A percentile compares a stretch with the other conserved stretches of the same genome.
These are phyloP conservation scores for Spondyliosoma cantharus DNA, from an alignment of 2,797 vertebrate species.

Conservation along the genomic window DNA sequence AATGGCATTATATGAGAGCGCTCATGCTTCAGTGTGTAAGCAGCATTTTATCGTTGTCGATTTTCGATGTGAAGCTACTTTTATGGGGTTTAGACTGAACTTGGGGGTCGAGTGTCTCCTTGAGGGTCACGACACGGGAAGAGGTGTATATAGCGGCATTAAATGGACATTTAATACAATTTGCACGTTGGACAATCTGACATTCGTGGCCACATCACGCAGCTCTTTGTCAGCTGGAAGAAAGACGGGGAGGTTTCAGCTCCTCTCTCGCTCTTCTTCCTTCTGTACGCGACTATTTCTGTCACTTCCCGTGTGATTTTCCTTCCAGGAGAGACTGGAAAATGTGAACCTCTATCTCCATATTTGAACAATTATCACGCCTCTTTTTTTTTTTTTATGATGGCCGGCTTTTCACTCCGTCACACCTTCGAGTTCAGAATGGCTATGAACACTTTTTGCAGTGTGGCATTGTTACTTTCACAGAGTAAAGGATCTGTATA, in stretches of 20 bases:
- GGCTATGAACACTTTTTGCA: neutral
- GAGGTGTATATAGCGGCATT: neutral
- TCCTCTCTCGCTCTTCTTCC: neutral
- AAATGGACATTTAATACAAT: neutral
- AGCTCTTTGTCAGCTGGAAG: neutral
- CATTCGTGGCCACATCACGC: neutral
- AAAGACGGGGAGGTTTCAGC: neutral
- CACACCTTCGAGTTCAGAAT: neutral
- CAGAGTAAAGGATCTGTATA: constrained; percentile 7
- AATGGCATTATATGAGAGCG: no score
- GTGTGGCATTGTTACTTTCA: neutral
- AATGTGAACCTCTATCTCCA: neutral
- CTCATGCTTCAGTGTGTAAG: no score
- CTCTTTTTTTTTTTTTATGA: neutral
- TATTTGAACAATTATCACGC: neutral
- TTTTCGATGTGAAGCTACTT: neutral
- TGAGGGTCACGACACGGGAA: neutral
- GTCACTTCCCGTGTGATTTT: neutral
- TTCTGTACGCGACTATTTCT: neutral
- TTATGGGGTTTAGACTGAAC: neutral
- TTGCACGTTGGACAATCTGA: neutral
- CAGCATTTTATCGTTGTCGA: neutral
- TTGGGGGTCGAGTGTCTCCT: no score
- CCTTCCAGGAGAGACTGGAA: neutral
- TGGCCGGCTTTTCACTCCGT: neutral